A percentile compares a stretch with the other conserved stretches of the same genome.
phyloP scores from a whole-genome alignment of 2,113 vertebrate genomes.

The Lepisosteus oculatus region DNA sequence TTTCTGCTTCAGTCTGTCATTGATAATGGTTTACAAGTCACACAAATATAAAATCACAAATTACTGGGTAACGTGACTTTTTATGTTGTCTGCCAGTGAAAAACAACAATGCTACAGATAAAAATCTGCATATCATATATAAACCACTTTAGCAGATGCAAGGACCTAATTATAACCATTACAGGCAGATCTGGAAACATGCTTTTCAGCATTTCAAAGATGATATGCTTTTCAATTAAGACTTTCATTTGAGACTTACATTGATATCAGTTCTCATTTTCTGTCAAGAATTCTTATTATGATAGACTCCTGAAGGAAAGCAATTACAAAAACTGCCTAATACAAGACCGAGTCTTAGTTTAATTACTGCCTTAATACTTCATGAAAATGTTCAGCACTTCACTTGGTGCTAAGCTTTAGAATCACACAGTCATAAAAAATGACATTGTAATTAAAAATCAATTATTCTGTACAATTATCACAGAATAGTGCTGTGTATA shows the following conservation, averaged over 20 bases:
- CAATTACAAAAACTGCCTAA: too few species aligned
- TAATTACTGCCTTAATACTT: too few species aligned
- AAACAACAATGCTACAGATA: not conserved
- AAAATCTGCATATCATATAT: not conserved
- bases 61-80: not conserved
- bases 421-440: too few species aligned
- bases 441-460: too few species aligned
- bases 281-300: not conserved
- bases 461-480: too few species aligned
- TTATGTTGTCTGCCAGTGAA: not conserved
- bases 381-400: too few species aligned
- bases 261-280: not conserved
- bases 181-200: too few species aligned
- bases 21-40: not conserved
- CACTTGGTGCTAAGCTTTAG: too few species aligned
- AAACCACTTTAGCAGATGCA: not conserved
- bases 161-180: not conserved
- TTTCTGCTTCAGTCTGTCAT: not conserved
- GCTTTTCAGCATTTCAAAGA: too few species aligned
- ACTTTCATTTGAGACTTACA: not conserved
- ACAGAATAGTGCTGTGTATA: too few species aligned
- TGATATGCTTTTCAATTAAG: not conserved
- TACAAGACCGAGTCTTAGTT: too few species aligned
- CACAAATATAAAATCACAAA: not conserved
- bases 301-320: too few species aligned